These are phyloP conservation scores for Sphecodes monilicornis DNA, from an alignment of 2,888 invertebrate genomes.

Conservation along the genomic window DNA sequence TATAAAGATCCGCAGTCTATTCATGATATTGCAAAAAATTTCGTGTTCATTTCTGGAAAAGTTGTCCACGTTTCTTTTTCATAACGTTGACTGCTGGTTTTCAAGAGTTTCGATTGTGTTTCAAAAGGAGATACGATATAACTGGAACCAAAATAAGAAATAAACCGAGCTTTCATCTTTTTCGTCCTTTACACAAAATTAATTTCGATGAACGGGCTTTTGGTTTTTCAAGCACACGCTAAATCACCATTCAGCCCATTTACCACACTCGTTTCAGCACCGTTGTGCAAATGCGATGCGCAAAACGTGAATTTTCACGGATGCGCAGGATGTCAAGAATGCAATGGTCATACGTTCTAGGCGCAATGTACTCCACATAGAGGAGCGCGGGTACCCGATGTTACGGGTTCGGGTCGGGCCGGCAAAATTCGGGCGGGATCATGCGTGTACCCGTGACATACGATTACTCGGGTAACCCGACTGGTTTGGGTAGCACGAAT, in stretches of 20 bases:
- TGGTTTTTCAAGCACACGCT: not conserved
- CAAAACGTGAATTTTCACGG: conserved; percentile 11
- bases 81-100: not conserved
- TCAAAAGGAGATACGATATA: not conserved
- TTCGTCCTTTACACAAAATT: not conserved
- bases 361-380: not conserved
- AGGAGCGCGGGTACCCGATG: too few relatives aligned
- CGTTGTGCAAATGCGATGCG: not conserved
- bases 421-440: too few relatives aligned
- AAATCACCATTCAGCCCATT: not conserved
- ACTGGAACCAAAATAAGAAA: not conserved
- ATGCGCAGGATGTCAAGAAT: not conserved
- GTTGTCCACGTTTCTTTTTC: not conserved
- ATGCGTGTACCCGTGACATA: too few relatives aligned
- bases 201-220: not conserved
- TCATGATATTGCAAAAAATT: not conserved
- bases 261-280: not conserved
- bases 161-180: not conserved
- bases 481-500: too few relatives aligned
- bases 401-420: too few relatives aligned
- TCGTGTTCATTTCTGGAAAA: not conserved
- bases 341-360: not conserved
- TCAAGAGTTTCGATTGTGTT: not conserved
- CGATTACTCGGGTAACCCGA: too few relatives aligned
- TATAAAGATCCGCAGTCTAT: too few relatives aligned